These are phyloP conservation scores for Tamias sibiricus DNA, from an alignment of 2,113 vertebrate species.

Conservation along the genomic window DNA sequence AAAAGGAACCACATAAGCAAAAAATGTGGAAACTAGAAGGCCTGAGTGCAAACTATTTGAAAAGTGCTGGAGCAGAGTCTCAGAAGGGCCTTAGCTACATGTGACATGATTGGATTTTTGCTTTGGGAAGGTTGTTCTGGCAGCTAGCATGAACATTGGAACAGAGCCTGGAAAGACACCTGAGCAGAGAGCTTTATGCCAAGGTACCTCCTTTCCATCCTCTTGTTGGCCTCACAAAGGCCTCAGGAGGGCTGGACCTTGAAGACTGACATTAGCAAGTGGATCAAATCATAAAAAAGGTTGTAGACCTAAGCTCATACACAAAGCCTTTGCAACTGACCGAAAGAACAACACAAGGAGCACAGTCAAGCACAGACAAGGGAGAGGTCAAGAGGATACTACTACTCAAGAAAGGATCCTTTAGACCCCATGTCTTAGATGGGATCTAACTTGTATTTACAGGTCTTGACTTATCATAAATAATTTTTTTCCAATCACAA, in stretches of 20 bases:
- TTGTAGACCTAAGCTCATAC: too few relatives aligned
- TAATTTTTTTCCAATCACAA: neutral
- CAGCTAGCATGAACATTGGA: neutral
- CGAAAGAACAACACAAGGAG: neutral
- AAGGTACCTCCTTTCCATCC: neutral
- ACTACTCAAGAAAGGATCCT: neutral
- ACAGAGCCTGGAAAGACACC: neutral
- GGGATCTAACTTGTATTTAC: constrained; percentile 7
- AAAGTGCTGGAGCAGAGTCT: neutral
- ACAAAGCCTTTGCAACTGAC: neutral
- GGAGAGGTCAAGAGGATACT: neutral
- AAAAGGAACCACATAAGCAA: neutral
- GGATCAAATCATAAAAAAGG: neutral
- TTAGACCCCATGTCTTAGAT: neutral
- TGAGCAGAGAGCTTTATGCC: neutral
- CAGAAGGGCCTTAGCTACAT: neutral
- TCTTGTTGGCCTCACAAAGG: neutral
- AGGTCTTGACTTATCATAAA: neutral
- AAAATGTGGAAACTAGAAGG: neutral
- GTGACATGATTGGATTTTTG: neutral
- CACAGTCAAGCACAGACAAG: fast-evolving
- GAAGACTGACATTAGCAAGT: neutral
- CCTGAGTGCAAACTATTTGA: neutral
- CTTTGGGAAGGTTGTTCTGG: neutral
- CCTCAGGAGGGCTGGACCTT: neutral